phyloP scores from a whole-genome alignment of 2,113 vertebrate species.

The Albula goreensis region DNA sequence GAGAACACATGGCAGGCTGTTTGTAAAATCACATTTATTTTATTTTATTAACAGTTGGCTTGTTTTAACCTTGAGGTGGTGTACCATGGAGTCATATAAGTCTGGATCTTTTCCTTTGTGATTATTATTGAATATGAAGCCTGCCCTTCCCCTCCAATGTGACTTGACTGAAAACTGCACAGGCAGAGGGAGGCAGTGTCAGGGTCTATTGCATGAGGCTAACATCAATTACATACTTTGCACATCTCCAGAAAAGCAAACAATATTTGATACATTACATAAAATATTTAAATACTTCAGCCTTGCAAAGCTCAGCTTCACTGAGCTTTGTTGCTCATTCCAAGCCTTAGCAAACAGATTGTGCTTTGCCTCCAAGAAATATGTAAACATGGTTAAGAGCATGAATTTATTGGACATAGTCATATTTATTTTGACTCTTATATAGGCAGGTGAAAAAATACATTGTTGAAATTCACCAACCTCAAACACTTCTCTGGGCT shows the following conservation, averaged over 20 bases:
- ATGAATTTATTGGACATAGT: not conserved
- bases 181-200: not conserved
- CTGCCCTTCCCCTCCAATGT: too few relatives aligned
- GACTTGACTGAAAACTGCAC: too few relatives aligned
- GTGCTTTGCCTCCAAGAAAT: not conserved
- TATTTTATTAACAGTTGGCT: slow-evolving; percentile 2
- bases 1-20: not conserved
- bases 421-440: slow-evolving; percentile 30
- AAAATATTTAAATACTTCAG: not conserved
- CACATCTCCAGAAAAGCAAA: not conserved
- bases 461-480: slow-evolving; percentile 40
- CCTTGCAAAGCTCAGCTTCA: not conserved
- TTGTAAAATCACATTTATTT: not conserved
- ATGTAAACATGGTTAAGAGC: not conserved
- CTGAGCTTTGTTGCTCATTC: not conserved
- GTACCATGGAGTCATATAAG: not conserved
- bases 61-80: slow-evolving; percentile 6
- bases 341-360: not conserved
- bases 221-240: not conserved
- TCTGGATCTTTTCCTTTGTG: not conserved
- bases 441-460: slow-evolving; percentile 31
- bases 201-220: not conserved
- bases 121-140: too few relatives aligned
- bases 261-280: too few relatives aligned
- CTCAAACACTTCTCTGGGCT: slow-evolving; percentile 36